These are phyloP conservation scores for Eremobia ochroleuca DNA, from an alignment of 2,888 invertebrate species.

Conservation along the genomic window DNA sequence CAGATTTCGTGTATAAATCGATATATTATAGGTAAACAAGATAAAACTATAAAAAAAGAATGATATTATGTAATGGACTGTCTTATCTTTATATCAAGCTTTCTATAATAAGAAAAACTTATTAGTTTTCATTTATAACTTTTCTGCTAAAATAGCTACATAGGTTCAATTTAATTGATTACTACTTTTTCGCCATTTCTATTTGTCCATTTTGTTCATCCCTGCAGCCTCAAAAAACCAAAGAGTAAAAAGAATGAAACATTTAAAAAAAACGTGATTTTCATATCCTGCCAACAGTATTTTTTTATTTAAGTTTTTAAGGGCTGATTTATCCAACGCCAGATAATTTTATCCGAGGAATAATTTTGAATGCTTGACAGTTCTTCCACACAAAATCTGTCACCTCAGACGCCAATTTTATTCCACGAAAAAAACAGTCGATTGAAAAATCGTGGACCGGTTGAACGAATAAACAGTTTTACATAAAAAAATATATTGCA, in stretches of 20 bases:
- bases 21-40: background rate
- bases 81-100: conserved; percentile 10
- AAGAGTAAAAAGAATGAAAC: conserved; percentile 13
- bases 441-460: no score
- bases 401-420: no score
- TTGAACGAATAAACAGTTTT: background rate
- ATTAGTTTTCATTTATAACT: background rate
- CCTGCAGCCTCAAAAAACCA: conserved; percentile 19
- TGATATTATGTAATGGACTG: background rate
- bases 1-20: no score
- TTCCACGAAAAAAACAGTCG: no score
- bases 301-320: background rate
- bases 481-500: background rate
- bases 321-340: no score
- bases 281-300: background rate
- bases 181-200: conserved; percentile 12
- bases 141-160: background rate
- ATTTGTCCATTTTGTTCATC: conserved; percentile 19
- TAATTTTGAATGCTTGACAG: no score
- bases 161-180: background rate
- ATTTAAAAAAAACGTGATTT: background rate
- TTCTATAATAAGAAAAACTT: conserved; percentile 2
- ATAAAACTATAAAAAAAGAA: conserved; percentile 8
- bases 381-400: no score
- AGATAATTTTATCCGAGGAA: no score